Evolutionary conservation across 2,797 vertebrate genomes (phyloP).

Genomic region (Pangasius mekongensis): DNA sequence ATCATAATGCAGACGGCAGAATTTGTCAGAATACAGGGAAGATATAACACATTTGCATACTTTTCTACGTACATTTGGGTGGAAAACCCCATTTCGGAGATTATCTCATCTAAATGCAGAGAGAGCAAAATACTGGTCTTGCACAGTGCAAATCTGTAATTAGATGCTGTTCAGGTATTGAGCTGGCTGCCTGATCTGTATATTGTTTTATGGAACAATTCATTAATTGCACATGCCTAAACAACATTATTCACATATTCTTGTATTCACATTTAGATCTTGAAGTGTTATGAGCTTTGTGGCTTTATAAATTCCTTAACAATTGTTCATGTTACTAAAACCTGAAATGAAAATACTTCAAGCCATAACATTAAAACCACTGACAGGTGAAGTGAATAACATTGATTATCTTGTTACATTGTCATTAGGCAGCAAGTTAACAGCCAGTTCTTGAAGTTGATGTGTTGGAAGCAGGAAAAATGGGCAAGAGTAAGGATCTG

Average conservation of each 20-base stretch:
- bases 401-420: too few species aligned
- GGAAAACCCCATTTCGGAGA: not conserved
- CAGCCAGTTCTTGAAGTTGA: too few species aligned
- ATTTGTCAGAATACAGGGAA: not conserved
- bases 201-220: not conserved
- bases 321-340: not conserved
- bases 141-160: not conserved
- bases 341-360: not conserved
- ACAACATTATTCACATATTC: not conserved
- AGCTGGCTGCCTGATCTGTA: not conserved
- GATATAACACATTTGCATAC: not conserved
- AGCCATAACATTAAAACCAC: too few species aligned
- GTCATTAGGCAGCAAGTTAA: too few species aligned
- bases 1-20: not conserved
- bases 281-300: not conserved
- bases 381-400: too few species aligned
- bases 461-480: too few species aligned
- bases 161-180: not conserved
- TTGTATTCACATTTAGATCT: not conserved
- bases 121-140: not conserved
- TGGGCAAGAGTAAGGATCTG: too few species aligned
- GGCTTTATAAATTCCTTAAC: not conserved
- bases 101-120: not conserved
- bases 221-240: not conserved
- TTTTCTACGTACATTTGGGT: not conserved